Evolutionary conservation across 2,888 invertebrate species (phyloP), one percentile per base, ranked within the genome.

Genomic region (Melanostoma mellinum): DNA sequence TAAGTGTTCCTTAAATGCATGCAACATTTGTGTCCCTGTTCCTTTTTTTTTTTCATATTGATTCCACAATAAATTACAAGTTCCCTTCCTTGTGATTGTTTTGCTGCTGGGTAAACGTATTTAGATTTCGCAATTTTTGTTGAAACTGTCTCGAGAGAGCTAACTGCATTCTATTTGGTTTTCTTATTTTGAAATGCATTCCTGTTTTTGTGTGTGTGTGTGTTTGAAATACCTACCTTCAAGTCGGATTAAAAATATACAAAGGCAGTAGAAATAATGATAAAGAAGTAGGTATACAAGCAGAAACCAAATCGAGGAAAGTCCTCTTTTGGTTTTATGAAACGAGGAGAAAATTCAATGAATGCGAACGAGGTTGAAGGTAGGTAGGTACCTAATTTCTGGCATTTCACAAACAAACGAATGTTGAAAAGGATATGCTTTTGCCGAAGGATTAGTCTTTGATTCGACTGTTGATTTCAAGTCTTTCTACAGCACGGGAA

Each of bases 1-100:
- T 63, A 77, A 82, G 73, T 77, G 73, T 52, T 73, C 33, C 68
- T 73, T 82, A 77, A 82, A 73, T 63, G 52, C 73, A 82, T 73
- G 77, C 77, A 77, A 73, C 61, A 77, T 73, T 82, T 69, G 67
- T 73, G 82, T 82, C 52, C 55, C 46, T 52, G 56, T 68, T 53
- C 58, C 60, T 20, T 58, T 56, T 42, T 20, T 20, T 20, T 20
- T 20, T 20, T 20, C 20, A 20, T 69, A 77, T 82, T 73, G 82
- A 72, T 77, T 77, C 61, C 56, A 71, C 58, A 72, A 65, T 55
- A 68, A 79, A 69, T 63, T 69, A 53, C 60, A 68, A 42, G 9
- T 46, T 60, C 20, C 46, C 3, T 50, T 40, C 33, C 8, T 40
- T 44, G 9, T 33, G 77, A 46, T 38, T 32, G 32, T 33, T 10